Percentiles rank a stretch among this genome's conserved stretches.
phyloP scores from a whole-genome alignment of 1,140 invertebrate genomes.

The Nasonia vitripennis region DNA sequence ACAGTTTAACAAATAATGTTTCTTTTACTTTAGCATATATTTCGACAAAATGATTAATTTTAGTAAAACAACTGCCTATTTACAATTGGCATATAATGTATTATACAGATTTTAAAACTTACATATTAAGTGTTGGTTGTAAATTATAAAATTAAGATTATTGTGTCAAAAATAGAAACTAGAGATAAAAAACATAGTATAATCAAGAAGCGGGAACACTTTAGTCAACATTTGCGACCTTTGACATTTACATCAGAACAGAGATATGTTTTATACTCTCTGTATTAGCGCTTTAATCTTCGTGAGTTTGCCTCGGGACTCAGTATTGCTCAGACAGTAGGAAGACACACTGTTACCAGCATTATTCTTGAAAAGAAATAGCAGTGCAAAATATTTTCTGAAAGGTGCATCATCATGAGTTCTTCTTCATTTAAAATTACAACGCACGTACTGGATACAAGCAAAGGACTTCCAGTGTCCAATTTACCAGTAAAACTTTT shows the following conservation, averaged over 20 bases:
- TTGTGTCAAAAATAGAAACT: not conserved
- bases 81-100: not conserved
- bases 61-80: no score
- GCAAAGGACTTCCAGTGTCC: conserved; percentile 78
- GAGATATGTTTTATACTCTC: not conserved
- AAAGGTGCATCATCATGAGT: conserved; percentile 29
- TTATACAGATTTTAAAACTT: not conserved
- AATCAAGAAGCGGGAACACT: not conserved
- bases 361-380: not conserved
- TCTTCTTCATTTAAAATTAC: conserved; percentile 37
- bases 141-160: not conserved
- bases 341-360: not conserved
- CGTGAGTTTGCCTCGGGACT: not conserved
- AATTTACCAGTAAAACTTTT: conserved; percentile 80
- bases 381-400: not conserved
- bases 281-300: not conserved
- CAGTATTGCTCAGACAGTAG: not conserved
- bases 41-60: not conserved
- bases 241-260: not conserved
- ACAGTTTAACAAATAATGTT: not conserved
- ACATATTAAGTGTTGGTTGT: not conserved
- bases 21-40: not conserved
- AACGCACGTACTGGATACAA: conserved; percentile 82
- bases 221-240: not conserved
- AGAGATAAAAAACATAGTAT: not conserved